Evolutionary conservation across 1,140 invertebrate species (phyloP).

Genomic region (Homalodisca vitripennis): DNA sequence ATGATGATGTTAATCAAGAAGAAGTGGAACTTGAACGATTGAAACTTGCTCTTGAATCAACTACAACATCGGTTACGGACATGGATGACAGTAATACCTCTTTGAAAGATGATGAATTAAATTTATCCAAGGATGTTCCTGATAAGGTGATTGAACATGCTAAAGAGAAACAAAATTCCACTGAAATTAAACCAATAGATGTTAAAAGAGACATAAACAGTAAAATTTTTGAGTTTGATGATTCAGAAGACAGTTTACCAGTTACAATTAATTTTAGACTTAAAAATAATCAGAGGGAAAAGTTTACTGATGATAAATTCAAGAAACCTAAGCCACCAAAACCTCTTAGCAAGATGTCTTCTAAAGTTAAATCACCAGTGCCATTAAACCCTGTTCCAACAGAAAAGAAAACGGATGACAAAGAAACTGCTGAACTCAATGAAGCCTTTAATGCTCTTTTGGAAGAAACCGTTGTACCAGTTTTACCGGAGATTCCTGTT

Average conservation of each 20-base stretch:
- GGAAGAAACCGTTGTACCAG: constrained; percentile 55
- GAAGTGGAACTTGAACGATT: constrained; percentile 24
- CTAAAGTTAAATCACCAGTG: neutral
- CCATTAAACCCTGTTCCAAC: constrained; percentile 15
- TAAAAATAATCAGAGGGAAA: constrained; percentile 5
- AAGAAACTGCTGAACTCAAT: constrained; percentile 25
- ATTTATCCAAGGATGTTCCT: neutral
- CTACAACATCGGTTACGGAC: neutral
- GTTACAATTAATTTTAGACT: constrained; percentile 13
- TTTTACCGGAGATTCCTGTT: constrained; percentile 47
- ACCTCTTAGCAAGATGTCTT: constrained; percentile 3
- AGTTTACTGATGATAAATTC: constrained; percentile 24
- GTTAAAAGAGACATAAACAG: constrained; percentile 3
- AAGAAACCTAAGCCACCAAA: constrained; percentile 21
- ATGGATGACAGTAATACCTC: neutral
- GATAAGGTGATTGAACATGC: neutral
- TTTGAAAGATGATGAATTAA: neutral
- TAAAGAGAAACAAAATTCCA: neutral
- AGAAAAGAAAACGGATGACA: constrained; percentile 13
- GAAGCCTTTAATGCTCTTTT: constrained; percentile 46
- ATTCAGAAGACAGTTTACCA: constrained; percentile 18
- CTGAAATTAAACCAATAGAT: neutral
- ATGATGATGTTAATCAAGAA: constrained; percentile 35
- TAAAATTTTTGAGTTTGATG: constrained; percentile 14
- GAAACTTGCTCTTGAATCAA: constrained; percentile 2